Conservation (phyloP, 2,113 vertebrate genomes). For the crab-eating macaque (Macaca fascicularis) region T2T-MFA8v1.1 NC_088379.1:12382501-12383000, state of each 20-base stretch:
- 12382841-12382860: slow-evolving; percentile 27
- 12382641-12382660: not conserved
- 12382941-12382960: slow-evolving; percentile 65
- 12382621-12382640: not conserved
- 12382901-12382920: slow-evolving; percentile 33
- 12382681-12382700: not conserved
- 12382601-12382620: no score
- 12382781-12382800: not conserved
- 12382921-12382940: slow-evolving; percentile 38
- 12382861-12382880: not conserved
- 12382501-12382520: not conserved
- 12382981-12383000: slow-evolving; percentile 1
- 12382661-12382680: not conserved
- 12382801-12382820: not conserved
- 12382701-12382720: not conserved
- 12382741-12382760: not conserved
- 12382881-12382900: not conserved
- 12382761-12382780: not conserved
- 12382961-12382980: slow-evolving; percentile 46
- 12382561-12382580: not conserved
- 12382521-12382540: not conserved
- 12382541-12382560: no score
- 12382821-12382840: slow-evolving; percentile 4
- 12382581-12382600: not conserved
- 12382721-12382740: not conserved